Base-by-base conservation (phyloP, 2,888 invertebrate genomes). In the Lithophane leautieri region DNA sequence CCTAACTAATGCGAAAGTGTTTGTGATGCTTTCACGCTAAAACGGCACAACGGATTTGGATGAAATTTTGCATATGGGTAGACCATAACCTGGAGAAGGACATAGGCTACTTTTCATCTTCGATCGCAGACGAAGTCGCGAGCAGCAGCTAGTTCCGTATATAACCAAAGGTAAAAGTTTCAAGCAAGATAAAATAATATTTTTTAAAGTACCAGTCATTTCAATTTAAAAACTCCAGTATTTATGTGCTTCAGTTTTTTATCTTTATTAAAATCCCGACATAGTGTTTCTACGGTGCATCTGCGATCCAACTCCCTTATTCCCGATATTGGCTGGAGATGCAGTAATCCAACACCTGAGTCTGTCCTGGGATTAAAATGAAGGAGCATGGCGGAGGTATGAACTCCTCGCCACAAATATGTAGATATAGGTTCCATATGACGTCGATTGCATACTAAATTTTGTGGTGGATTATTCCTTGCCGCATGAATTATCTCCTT, bases 281-380 rank as follows among this genome's bases (percentile, higher is more conserved):
- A 22, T 81, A 66, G 56, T 60, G 62, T 79, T 75, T 66, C 73
- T 62, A 77, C 61, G 58, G 62, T 85, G 83, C 78, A 86, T 84
- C 78, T 85, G 77, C 44, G 50, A 76, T 76, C 52, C 54, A 42
- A 75, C 76, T 85, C 69, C 74, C 82, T 81, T 82, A 83, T 81
- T 79, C 81, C 73, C 78, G 78, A 88, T 87, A 86, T 86, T 85
- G 81, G 79, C 75, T 78, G 81, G 79, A 88, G 84, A 83, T 84
- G 82, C 84, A 82, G 89, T 90, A 90, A 91, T 89, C 90, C 87
- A 84, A 90, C 90, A 90, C 90, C 91, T 91, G 89, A 86, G 89
- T 79, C 89, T 78, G 81, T 73, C 84, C 73, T 83, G 81, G 85
- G 88, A 86, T 87, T 88, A 86, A 89, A 88, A 83, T 80, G 87